Evolutionary conservation across 2,113 vertebrate species (phyloP), one percentile per base, ranked within the genome.

Genomic region (Heterocephalus glaber): DNA sequence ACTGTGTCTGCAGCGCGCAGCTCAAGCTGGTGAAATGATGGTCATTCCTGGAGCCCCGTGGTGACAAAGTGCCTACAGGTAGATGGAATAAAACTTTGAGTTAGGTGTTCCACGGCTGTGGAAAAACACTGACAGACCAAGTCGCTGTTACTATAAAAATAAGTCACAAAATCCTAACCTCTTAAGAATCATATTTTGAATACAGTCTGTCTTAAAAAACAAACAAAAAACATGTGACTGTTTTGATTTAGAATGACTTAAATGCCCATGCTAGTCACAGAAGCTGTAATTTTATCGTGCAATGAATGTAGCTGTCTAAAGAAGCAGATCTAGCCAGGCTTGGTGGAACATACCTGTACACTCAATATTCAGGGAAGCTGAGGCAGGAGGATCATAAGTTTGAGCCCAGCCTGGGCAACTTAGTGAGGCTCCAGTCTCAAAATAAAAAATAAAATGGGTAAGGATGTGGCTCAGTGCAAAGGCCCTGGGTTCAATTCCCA

Each of bases 61-160:
- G 28, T 24, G 65, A 82, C 58, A 72, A 60, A 77, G 30, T 5
- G 17, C 96, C 97, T 97, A 80, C 2, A 88, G 60, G 81, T 4
- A 93, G 12, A 93, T 1, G 41, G 58, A 85, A 74, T 2, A 92
- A 87, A 97, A 79, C n/a, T n/a, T 20, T 11, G 26, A 44, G n/a
- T 90, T 30, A 97, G 58, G 72, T 2, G 9, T 1, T 86, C 30
- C 28, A 17, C 0, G 7, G n/a, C 89, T 61, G 3, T 26, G 7
- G 9, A 87, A 30, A 89, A 87, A 82, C 49, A 94, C 4, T 65
- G 76, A 47, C 17, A 82, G 19, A 41, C 8, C 49, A n/a, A 65
- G 76, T 17, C 52, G 33, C 9, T 14, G 0, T 52, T 5, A 49
- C 52, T 77, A 44, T 28, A 35, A 87, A 92, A 81, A 8, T 20